Evolutionary conservation across 2,797 vertebrate species (phyloP).

Genomic region (Anguilla pacifica): DNA sequence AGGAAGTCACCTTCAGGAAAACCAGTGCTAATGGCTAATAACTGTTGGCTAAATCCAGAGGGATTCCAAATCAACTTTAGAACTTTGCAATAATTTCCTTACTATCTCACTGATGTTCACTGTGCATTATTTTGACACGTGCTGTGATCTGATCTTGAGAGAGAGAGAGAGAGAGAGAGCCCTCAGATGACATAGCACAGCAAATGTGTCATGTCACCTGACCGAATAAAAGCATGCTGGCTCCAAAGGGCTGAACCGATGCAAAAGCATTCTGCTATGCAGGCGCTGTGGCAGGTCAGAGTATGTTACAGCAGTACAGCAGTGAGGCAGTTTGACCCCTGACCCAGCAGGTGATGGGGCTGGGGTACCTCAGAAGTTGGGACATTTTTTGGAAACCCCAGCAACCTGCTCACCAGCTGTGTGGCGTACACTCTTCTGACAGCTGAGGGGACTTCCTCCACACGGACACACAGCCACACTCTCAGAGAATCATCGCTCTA

Average conservation of each 20-base stretch:
- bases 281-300: not conserved
- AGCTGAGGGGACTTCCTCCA: not conserved
- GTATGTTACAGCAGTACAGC: not conserved
- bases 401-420: not conserved
- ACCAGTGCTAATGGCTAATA: not conserved
- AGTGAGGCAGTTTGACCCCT: not conserved
- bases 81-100: not conserved
- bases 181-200: not conserved
- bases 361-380: not conserved
- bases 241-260: not conserved
- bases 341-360: not conserved
- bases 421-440: not conserved
- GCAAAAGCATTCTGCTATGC: not conserved
- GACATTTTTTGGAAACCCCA: slow-evolving; percentile 5
- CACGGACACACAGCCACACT: not conserved
- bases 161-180: not conserved
- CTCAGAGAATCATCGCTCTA: not conserved
- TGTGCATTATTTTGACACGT: no score
- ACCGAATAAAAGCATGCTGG: not conserved
- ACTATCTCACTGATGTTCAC: not conserved
- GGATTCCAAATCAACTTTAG: not conserved
- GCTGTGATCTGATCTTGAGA: not conserved
- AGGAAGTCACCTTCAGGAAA: not conserved
- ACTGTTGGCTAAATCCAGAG: not conserved
- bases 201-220: not conserved